phyloP scores from a whole-genome alignment of 2,113 vertebrate genomes.

The Stegastes partitus region DNA sequence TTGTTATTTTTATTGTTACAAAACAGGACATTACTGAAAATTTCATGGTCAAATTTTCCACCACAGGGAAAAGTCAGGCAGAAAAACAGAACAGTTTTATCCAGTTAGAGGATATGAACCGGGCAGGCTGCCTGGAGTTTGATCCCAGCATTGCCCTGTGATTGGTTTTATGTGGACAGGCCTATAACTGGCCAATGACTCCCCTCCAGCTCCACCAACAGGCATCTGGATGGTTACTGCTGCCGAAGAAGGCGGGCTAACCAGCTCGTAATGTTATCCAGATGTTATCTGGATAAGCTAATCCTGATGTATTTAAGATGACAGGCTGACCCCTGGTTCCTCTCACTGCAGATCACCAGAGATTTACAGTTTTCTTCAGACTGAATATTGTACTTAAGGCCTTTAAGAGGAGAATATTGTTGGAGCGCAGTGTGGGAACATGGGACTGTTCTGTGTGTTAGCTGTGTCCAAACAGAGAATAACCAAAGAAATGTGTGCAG shows the following conservation, averaged over 20 bases:
- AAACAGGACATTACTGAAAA: background rate
- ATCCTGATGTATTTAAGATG: constrained; percentile 70
- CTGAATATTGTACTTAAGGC: constrained; percentile 37
- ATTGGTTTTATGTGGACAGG: constrained; percentile 12
- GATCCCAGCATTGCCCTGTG: constrained; percentile 25
- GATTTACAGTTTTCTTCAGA: constrained; percentile 65
- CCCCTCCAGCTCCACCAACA: constrained; percentile 7
- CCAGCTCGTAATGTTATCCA: constrained; percentile 64
- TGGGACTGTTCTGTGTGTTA: background rate
- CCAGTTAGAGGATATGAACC: constrained; percentile 8
- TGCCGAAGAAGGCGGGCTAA: constrained; percentile 27
- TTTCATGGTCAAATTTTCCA: background rate
- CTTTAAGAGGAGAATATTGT: constrained; percentile 37
- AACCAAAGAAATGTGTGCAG: constrained; percentile 13
- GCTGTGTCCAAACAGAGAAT: background rate
- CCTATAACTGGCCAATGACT: constrained; percentile 4
- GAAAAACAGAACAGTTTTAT: constrained; percentile 15
- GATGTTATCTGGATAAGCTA: constrained; percentile 62
- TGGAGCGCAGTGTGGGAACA: constrained; percentile 49
- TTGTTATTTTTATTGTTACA: background rate
- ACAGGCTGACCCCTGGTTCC: constrained; percentile 64
- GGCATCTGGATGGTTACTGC: constrained; percentile 33
- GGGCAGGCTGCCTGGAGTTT: constrained; percentile 36
- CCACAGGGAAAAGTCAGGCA: background rate
- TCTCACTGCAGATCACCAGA: constrained; percentile 55